phyloP scores from a whole-genome alignment of 2,797 vertebrate genomes.

The Darevskia nairensis region DNA sequence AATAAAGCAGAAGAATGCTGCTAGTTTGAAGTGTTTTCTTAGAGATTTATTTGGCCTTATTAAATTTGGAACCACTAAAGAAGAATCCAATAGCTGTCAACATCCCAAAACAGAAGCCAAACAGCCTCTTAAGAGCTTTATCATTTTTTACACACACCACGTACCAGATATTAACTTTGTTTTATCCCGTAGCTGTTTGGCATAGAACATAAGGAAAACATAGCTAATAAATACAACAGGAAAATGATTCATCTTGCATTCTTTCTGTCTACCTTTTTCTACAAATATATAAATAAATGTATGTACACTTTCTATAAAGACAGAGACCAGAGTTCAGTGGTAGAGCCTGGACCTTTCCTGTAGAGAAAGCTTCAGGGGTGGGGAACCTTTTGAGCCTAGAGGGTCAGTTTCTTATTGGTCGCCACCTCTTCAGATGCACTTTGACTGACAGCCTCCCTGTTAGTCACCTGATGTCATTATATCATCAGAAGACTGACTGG shows the following conservation, averaged over 20 bases:
- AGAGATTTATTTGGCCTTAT: constrained; percentile 63
- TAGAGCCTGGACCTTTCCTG: neutral
- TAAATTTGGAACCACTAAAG: constrained; percentile 72
- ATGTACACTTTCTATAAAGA: neutral
- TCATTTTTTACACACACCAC: constrained; percentile 14
- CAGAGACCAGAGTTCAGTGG: neutral
- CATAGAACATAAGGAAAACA: constrained; percentile 58
- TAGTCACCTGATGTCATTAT: too few species aligned
- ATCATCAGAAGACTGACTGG: too few species aligned
- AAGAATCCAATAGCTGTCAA: constrained; percentile 75
- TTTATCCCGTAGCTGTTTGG: constrained; percentile 61
- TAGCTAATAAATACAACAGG: constrained; percentile 53
- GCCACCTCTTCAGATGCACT: too few species aligned
- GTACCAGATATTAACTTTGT: constrained; percentile 63
- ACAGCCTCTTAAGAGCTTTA: constrained; percentile 63
- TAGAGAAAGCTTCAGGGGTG: neutral
- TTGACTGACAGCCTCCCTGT: too few species aligned
- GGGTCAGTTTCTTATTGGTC: too few species aligned
- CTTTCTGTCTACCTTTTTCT: constrained; percentile 27
- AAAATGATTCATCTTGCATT: constrained; percentile 49
- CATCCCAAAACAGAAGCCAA: constrained; percentile 67
- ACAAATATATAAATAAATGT: neutral
- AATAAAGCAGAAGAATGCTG: constrained; percentile 16
- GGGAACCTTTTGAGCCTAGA: too few species aligned
- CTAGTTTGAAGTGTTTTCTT: constrained; percentile 60